Evolutionary conservation across 2,113 vertebrate species (phyloP).

Genomic region (Bubo scandiacus): DNA sequence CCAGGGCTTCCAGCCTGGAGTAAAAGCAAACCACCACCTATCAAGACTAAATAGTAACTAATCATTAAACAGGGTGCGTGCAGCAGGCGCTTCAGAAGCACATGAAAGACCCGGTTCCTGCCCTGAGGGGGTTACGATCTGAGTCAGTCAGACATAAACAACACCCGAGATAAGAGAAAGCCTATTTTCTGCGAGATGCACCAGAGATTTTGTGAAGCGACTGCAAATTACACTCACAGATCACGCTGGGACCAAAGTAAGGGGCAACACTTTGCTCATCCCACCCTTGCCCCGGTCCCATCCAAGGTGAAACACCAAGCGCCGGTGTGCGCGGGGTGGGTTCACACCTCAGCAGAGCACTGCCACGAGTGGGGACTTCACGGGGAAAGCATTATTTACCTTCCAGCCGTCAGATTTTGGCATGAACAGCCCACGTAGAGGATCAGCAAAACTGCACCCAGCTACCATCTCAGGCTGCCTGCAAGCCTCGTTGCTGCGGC

Average conservation of each 20-base stretch:
- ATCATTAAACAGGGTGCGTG: neutral
- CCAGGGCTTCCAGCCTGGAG: neutral
- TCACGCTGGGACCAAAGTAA: neutral
- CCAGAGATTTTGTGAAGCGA: neutral
- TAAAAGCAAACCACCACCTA: neutral
- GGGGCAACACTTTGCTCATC: accelerated
- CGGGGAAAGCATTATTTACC: neutral
- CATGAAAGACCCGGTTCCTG: neutral
- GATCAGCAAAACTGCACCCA: neutral
- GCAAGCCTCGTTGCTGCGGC: neutral
- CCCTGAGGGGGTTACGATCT: neutral
- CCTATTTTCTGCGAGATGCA: neutral
- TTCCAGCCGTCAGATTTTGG: neutral
- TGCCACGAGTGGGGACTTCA: neutral
- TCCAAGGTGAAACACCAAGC: no score
- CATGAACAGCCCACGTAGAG: accelerated
- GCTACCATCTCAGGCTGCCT: neutral
- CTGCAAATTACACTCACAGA: neutral
- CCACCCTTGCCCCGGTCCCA: neutral
- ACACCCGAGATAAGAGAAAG: neutral
- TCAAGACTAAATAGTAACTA: neutral
- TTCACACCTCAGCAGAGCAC: accelerated
- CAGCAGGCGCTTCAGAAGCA: neutral
- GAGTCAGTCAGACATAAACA: neutral
- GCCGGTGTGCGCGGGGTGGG: accelerated